Evolutionary conservation across 2,888 invertebrate species (phyloP).

Genomic region (Drosophila pseudotakahashii): DNA sequence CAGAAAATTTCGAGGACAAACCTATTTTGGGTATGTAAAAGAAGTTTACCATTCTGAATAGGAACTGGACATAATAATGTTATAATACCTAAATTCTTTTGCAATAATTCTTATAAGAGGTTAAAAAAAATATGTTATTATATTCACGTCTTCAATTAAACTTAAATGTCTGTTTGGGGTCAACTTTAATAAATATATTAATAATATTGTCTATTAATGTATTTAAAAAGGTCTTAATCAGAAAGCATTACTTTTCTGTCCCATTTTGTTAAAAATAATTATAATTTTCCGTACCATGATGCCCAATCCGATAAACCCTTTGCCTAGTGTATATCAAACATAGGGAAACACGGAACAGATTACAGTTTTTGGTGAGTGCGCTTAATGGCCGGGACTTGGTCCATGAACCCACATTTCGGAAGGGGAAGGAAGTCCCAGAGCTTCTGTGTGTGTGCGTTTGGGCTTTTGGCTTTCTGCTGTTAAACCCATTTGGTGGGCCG

Average conservation of each 20-base stretch:
- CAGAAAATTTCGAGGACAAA: background rate
- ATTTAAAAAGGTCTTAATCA: no score
- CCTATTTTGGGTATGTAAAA: no score
- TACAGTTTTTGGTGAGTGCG: conserved; percentile 65
- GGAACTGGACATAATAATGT: no score
- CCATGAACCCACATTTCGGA: conserved; percentile 6
- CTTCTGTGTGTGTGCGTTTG: conserved; percentile 52
- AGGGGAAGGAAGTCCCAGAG: background rate
- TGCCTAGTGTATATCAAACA: conserved; percentile 7
- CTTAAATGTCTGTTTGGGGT: no score
- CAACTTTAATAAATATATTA: no score
- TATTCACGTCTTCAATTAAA: no score
- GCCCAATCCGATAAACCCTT: background rate
- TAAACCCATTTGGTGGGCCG: conserved; percentile 59
- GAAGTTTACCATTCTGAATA: no score
- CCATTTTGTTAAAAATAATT: background rate
- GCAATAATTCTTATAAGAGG: no score
- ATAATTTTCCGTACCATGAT: background rate
- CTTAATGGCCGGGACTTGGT: conserved; percentile 58
- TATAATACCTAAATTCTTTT: no score
- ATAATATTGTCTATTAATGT: no score
- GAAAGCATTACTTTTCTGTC: no score
- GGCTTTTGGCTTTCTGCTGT: conserved; percentile 71
- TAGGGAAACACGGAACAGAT: conserved; percentile 56
- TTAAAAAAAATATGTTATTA: no score